A percentile compares a stretch with the other conserved stretches of the same genome.
phyloP scores from a whole-genome alignment of 2,113 vertebrate genomes.

The Microcebus lehilahytsara region DNA sequence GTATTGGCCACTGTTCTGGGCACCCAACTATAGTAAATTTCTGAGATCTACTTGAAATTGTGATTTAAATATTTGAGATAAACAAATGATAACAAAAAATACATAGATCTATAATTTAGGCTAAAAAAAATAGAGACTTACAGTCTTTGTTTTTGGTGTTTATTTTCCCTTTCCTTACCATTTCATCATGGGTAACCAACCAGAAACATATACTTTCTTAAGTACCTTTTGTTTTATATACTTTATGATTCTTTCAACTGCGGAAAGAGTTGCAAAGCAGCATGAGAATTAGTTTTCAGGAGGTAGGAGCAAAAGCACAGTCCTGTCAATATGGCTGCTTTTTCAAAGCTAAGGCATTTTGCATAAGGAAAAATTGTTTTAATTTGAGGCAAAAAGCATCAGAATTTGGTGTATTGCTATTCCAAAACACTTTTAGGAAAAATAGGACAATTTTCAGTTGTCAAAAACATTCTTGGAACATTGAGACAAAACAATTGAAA shows the following conservation, averaged over 20 bases:
- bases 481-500: neutral
- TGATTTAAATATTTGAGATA: constrained; percentile 29
- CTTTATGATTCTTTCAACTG: neutral
- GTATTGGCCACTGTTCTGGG: neutral
- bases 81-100: neutral
- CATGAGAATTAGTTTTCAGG: neutral
- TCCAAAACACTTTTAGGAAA: neutral
- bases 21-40: neutral
- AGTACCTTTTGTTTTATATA: neutral
- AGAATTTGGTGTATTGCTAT: neutral
- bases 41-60: neutral
- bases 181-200: neutral
- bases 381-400: neutral
- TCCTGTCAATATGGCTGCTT: neutral
- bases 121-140: neutral
- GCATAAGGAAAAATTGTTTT: neutral
- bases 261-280: neutral
- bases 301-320: neutral
- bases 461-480: neutral
- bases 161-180: neutral
- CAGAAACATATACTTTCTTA: neutral
- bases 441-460: neutral
- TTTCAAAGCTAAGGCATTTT: neutral
- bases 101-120: neutral
- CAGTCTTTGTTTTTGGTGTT: neutral